These are phyloP conservation scores for Pteropus alecto DNA, from an alignment of 2,113 vertebrate species.

Conservation along the genomic window DNA sequence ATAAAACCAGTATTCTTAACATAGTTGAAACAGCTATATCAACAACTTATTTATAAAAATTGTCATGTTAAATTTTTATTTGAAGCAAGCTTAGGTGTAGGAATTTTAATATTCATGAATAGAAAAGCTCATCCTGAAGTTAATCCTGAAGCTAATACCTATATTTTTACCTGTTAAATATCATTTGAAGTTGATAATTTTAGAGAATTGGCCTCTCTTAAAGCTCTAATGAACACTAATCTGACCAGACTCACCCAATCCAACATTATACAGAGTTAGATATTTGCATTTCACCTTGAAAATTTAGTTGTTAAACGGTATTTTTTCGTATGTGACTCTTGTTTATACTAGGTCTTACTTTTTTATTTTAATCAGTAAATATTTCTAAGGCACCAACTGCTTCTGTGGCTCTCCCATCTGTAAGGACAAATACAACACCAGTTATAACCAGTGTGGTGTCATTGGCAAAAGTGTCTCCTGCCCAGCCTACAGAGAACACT, in stretches of 20 bases:
- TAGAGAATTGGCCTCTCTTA: slow-evolving; percentile 13
- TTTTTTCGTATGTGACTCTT: not conserved
- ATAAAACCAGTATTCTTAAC: not conserved
- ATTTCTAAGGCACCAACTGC: slow-evolving; percentile 79
- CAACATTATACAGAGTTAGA: not conserved
- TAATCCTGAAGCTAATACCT: not conserved
- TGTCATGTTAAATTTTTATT: slow-evolving; percentile 29
- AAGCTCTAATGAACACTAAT: slow-evolving; percentile 14
- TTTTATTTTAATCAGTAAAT: slow-evolving; percentile 80
- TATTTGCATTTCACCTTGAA: slow-evolving; percentile 16
- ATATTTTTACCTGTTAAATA: slow-evolving; percentile 40
- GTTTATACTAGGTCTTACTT: slow-evolving; percentile 41
- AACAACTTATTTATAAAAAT: slow-evolving; percentile 28
- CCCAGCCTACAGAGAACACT: slow-evolving; percentile 82
- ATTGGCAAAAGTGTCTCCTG: slow-evolving; percentile 86
- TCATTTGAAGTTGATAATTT: slow-evolving; percentile 46
- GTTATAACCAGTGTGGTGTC: slow-evolving; percentile 95
- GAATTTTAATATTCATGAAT: slow-evolving; percentile 12
- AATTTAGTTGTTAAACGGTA: not conserved
- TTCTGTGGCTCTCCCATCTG: slow-evolving; percentile 73
- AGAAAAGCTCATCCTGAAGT: not conserved
- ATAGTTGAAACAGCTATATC: not conserved
- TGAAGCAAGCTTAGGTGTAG: not conserved
- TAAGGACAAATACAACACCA: slow-evolving; percentile 88
- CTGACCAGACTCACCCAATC: not conserved